These are phyloP conservation scores for Malurus splendens DNA, from an alignment of 2,797 vertebrate species.

Conservation along the genomic window DNA sequence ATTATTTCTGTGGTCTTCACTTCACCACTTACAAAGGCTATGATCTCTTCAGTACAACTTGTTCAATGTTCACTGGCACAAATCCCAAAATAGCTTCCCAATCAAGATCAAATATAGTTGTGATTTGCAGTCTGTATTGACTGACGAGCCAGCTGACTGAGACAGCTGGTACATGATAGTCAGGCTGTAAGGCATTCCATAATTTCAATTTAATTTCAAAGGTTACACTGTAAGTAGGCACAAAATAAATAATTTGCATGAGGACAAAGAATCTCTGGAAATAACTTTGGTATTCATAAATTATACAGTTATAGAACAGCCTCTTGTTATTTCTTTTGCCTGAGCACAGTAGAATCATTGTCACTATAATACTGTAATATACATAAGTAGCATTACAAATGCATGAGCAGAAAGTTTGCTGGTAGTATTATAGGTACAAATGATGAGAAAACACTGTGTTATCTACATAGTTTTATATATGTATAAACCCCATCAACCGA, in stretches of 20 bases:
- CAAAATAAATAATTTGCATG: conserved; percentile 47
- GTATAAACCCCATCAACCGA: neutral
- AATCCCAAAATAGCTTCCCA: conserved; percentile 41
- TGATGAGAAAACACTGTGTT: neutral
- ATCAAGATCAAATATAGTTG: conserved; percentile 29
- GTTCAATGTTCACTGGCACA: neutral
- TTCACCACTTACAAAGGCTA: neutral
- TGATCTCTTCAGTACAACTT: conserved; percentile 16
- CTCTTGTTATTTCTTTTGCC: neutral
- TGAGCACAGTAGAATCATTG: neutral
- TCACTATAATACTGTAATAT: neutral
- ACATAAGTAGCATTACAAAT: neutral
- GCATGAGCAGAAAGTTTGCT: neutral
- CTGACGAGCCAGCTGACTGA: conserved; percentile 45
- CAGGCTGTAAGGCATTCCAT: conserved; percentile 30
- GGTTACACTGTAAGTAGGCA: conserved; percentile 1
- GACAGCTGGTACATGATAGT: conserved; percentile 43
- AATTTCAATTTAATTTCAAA: conserved; percentile 53
- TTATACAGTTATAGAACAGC: neutral
- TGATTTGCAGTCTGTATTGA: conserved; percentile 33
- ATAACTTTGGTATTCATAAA: conserved; percentile 5
- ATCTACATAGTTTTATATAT: neutral
- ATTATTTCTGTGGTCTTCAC: neutral
- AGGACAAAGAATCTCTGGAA: conserved; percentile 22
- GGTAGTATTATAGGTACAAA: neutral